A percentile compares a stretch with the other conserved stretches of the same genome.
These are phyloP conservation scores for Lepidothrix coronata DNA, from an alignment of 2,113 vertebrate species.

Conservation along the genomic window DNA sequence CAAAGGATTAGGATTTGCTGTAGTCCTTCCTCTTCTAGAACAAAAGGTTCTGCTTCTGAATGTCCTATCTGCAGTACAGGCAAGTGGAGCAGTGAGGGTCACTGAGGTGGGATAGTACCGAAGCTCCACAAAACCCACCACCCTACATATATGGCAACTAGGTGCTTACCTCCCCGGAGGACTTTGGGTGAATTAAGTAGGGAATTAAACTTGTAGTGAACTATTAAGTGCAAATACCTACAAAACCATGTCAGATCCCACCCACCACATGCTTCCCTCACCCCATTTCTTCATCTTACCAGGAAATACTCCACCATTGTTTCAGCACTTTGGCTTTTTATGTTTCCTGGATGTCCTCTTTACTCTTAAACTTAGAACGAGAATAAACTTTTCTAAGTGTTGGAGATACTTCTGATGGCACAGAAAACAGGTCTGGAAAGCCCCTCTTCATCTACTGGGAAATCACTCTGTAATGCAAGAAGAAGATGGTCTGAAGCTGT, in stretches of 20 bases:
- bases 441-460: neutral
- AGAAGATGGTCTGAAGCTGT: neutral
- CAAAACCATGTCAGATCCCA: neutral
- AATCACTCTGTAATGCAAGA: neutral
- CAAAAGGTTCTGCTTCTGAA: constrained; percentile 41
- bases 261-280: no score
- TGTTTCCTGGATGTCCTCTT: neutral
- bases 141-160: neutral
- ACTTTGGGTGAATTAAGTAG: neutral
- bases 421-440: neutral
- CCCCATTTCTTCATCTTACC: neutral
- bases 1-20: constrained; percentile 38
- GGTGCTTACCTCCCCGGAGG: neutral
- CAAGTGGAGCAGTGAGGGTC: neutral
- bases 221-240: neutral
- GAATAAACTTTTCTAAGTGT: neutral
- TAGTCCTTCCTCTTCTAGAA: constrained; percentile 6
- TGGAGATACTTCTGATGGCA: neutral
- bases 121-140: neutral
- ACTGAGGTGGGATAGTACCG: neutral
- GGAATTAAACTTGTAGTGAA: neutral
- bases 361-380: neutral
- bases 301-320: neutral
- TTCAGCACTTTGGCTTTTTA: neutral
- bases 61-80: neutral